Percentiles rank a stretch among this genome's conserved stretches.
phyloP scores from a whole-genome alignment of 2,888 invertebrate genomes.

The Carcina quercana region DNA sequence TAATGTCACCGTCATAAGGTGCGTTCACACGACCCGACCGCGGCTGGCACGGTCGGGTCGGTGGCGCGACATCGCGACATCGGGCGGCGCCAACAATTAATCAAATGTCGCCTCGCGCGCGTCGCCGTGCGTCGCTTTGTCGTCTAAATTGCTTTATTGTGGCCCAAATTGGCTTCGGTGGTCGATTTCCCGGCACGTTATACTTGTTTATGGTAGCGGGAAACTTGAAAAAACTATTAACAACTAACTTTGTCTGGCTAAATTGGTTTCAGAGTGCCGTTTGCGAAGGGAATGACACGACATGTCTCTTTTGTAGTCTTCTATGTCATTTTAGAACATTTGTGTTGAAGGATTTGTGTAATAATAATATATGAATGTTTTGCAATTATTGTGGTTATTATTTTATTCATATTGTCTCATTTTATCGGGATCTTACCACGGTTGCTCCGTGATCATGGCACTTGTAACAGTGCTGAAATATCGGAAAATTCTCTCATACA shows the following conservation, averaged over 20 bases:
- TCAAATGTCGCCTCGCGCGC: conserved; percentile 21
- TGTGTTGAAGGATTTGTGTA: no score
- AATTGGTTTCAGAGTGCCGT: conserved; percentile 13
- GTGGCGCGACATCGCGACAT: conserved; percentile 47
- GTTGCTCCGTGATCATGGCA: no score
- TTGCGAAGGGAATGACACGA: no score
- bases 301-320: no score
- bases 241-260: conserved; percentile 10
- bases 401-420: no score
- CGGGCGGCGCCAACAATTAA: conserved; percentile 32
- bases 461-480: no score
- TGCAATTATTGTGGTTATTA: no score
- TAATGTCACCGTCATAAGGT: conserved; percentile 30
- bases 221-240: conserved; percentile 14
- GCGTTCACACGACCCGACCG: conserved; percentile 34
- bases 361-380: no score
- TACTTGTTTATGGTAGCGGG: conserved; percentile 19
- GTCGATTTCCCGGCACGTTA: conserved; percentile 33
- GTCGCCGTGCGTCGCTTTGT: conserved; percentile 21
- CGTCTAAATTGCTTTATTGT: conserved; percentile 32
- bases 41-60: conserved; percentile 20
- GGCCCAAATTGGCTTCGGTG: conserved; percentile 23
- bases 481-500: no score
- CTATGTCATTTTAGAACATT: no score
- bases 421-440: no score